Evolutionary conservation across 2,797 vertebrate genomes (phyloP).

Genomic region (Amazona ochrocephala): DNA sequence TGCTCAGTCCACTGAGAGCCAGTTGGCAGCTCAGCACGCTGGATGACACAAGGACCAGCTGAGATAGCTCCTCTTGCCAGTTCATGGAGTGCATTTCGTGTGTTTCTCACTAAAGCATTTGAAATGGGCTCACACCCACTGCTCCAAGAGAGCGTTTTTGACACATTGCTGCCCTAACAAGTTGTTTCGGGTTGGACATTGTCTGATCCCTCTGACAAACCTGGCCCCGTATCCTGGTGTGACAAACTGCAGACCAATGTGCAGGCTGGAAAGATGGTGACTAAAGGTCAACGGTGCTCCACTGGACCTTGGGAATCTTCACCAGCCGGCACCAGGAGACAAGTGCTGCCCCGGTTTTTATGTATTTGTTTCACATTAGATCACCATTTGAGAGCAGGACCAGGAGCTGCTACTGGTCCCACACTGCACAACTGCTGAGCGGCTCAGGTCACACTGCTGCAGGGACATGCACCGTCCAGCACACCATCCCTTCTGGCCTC

Average conservation of each 20-base stretch:
- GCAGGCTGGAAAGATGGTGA: neutral
- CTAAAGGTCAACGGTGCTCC: rapidly evolving
- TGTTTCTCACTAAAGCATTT: neutral
- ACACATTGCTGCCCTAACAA: neutral
- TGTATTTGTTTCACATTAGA: neutral
- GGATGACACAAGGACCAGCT: rapidly evolving
- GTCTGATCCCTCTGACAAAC: neutral
- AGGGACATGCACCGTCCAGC: rapidly evolving
- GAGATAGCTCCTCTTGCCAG: neutral
- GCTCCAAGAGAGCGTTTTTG: neutral
- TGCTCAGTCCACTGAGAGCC: neutral
- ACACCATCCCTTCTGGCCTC: rapidly evolving
- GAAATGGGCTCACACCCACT: neutral
- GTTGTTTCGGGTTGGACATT: rapidly evolving
- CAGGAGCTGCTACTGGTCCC: neutral
- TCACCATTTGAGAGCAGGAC: neutral
- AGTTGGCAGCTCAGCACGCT: neutral
- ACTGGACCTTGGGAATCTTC: rapidly evolving
- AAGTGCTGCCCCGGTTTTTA: neutral
- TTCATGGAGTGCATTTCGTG: neutral
- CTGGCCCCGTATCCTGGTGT: neutral
- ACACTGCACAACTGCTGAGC: rapidly evolving
- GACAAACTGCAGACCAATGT: neutral
- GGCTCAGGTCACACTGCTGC: rapidly evolving
- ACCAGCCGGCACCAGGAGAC: neutral